Base-by-base conservation (phyloP, 2,797 vertebrate species). In the Gymnopithys bicolor region DNA sequence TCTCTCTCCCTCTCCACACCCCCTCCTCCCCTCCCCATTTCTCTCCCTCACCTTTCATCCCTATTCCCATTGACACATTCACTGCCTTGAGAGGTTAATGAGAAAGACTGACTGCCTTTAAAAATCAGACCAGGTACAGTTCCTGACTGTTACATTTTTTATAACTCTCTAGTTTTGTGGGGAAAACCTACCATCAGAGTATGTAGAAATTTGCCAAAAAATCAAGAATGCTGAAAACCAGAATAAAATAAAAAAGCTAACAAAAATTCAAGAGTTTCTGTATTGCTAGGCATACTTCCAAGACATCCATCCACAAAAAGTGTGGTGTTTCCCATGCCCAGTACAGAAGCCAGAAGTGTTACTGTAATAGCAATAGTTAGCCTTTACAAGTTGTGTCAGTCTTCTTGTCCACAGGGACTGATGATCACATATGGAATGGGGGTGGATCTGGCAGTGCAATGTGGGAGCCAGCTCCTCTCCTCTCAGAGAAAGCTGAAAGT, bases 201-300 rank as follows among this genome's bases (percentile, higher is more conserved):
- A 80, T 35, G 21, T 0, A 92, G 68, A 90, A 94, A 92, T 86
- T 87, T 89, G 69, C 82, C 80, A 86, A 67, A 93, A 89, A 91
- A 33, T 83, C 53, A 71, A 87, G 87, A 77, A 74, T 66, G 73
- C 32, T 75, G 53, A 77, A 93, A 94, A 94, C 58, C 33, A 18
- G 75, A 93, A 69, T 58, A 88, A 62, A 91, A 81, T 58, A 66
- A 68, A 78, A 92, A 85, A 80, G 13, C 45, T 60, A 78, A 81
- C 18, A 58, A 60, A 91, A 94, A 78, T 13, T 58, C 62, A 78
- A 89, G 87, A 27, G 48, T 91, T 93, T 95, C 46, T 95, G 95
- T 94, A 82, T 95, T 94, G 88, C 69, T 96, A 94, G 93, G 95
- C 94, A 95, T 6, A 39, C 35, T 93, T 96, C 94, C 93, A 96